phyloP scores from a whole-genome alignment of 2,888 invertebrate species.

The Eilema depressum region DNA sequence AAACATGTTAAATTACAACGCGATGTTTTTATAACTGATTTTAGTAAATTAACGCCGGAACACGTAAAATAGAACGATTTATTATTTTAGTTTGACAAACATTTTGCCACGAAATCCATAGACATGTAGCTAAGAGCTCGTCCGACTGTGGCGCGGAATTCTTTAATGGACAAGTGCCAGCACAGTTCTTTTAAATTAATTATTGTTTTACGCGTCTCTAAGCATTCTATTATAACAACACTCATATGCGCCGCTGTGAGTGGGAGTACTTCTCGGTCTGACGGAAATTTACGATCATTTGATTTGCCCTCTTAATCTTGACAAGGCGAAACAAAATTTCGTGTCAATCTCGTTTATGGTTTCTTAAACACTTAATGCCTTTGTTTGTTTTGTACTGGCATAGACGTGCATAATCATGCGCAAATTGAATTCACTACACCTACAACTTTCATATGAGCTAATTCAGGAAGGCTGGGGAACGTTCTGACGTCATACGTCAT shows the following conservation, averaged over 20 bases:
- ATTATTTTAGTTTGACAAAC: slow-evolving; percentile 47
- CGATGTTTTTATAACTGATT: slow-evolving; percentile 44
- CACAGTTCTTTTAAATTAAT: slow-evolving; percentile 82
- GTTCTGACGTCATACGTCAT: slow-evolving; percentile 29
- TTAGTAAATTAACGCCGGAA: slow-evolving; percentile 43
- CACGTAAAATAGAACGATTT: slow-evolving; percentile 42
- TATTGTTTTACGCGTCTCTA: slow-evolving; percentile 83
- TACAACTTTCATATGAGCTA: slow-evolving; percentile 24
- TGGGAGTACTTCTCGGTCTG: slow-evolving; percentile 69
- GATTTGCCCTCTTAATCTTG: slow-evolving; percentile 80
- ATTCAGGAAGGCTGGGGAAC: slow-evolving; percentile 40
- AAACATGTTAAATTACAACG: slow-evolving; percentile 42
- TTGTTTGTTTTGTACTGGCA: slow-evolving; percentile 20
- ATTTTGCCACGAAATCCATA: slow-evolving; percentile 24
- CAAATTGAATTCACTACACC: slow-evolving; percentile 2
- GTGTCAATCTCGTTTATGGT: slow-evolving; percentile 68
- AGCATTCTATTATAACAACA: slow-evolving; percentile 82
- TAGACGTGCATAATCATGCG: slow-evolving; percentile 6
- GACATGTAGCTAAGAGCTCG: slow-evolving; percentile 13
- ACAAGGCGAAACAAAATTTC: slow-evolving; percentile 69
- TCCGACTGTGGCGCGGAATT: slow-evolving; percentile 63
- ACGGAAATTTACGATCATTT: slow-evolving; percentile 79
- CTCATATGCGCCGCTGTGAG: slow-evolving; percentile 64
- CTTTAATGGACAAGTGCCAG: slow-evolving; percentile 79
- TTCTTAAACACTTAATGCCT: slow-evolving; percentile 60